Evolutionary conservation across 2,888 invertebrate genomes (phyloP), one percentile per base, ranked within the genome.

Genomic region (Drosophila emarginata): DNA sequence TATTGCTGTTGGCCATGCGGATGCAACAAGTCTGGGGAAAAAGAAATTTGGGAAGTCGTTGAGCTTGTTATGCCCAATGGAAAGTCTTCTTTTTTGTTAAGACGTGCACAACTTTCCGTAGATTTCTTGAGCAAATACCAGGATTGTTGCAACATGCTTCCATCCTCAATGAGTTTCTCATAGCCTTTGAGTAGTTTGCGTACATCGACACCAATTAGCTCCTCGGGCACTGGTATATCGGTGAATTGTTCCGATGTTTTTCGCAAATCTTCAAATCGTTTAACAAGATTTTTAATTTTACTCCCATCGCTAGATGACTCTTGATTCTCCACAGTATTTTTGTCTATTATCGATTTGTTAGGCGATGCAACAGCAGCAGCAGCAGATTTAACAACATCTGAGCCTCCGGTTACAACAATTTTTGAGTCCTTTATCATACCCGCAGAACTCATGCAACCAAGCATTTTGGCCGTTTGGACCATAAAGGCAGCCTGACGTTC

Each of bases 241-340:
- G 37, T 72, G 18, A 87, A 73, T 21, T 83, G 59, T 6, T 61
- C 45, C 4, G 88, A 85, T 15, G 64, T 82, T 61, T 77, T 67
- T 1, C 88, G 70, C 15, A 83, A 67, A 62, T 77, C 74, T 67
- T 83, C 82, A 14, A 85, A 83, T 2, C 86, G 76, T 12, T 67
- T 58, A 9, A 83, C 82, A 2, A 83, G 32, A 40, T 67, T 51
- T 15, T 73, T 83, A n/a, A 83, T 83, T 4, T 61, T 45, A 21
- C 5, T 71, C 0, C 72, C 60, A 4, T 5, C 56, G 21, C 57
- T 4, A 4, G 70, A 36, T 4, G 37, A 32, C 2, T 58, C 39
- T 4, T 18, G 51, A 0, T 18, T 21, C 3, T 2, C 15, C 21
- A 1, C n/a, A 11, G 4, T 26, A 1, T 14, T 11, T 12, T 18